Base-by-base conservation (phyloP, 2,113 vertebrate genomes). In the Amphiprion ocellaris region DNA sequence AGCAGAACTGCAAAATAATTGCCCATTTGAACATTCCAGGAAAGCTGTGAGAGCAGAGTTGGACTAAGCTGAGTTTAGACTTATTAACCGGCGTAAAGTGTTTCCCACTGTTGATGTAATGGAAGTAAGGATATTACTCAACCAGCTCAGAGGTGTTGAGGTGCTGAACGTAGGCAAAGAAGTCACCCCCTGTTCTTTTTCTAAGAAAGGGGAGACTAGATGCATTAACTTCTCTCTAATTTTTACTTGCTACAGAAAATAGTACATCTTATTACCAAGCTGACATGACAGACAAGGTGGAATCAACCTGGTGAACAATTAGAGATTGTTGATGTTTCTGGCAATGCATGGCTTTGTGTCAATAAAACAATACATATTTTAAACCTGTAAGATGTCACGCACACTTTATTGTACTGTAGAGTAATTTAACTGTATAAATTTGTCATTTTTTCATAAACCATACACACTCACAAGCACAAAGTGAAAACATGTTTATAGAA, bases 21-120 rank as follows among this genome's bases (percentile, higher is more conserved):
- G 55, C 67, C 74, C 69, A 62, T 49, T 74, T 54, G 71, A 86
- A 78, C 74, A 68, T 77, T 79, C 52, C 75, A 66, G 82, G 59
- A 67, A 60, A 84, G 54, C 69, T 33, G 66, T 65, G 87, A 86
- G 75, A 65, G 71, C 69, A 64, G 66, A 73, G 56, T 9, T 63
- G 84, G 73, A 82, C 19, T 1, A 12, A 33, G 76, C 47, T 2
- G 16, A 74, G 74, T 41, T 69, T n/a, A 33, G 54, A 56, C 80
- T 85, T 79, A 84, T 84, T 77, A 72, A 83, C 56, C 73, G 86
- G 86, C 75, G 61, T 41, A 16, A 75, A 70, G 41, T 54, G 70
- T 81, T 88, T 81, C 70, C 84, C 61, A 74, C 60, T 70, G 88
- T 69, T 89, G 79, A 89, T 71, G 76, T 87, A 79, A 83, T 79